These are phyloP conservation scores for Stenopsyche tienmushanensis DNA, from an alignment of 1,140 invertebrate species.

Conservation along the genomic window DNA sequence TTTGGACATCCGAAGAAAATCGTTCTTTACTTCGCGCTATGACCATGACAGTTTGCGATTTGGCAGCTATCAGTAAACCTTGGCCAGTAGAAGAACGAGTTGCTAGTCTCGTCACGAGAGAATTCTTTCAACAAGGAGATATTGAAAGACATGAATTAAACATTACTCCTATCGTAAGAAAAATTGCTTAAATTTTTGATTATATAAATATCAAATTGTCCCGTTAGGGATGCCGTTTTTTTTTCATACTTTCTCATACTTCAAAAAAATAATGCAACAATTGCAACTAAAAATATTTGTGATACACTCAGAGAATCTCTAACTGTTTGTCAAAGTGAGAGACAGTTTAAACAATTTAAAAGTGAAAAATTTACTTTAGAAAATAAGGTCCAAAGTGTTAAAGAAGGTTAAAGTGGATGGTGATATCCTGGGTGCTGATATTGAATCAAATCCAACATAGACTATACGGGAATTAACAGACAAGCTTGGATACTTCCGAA, in stretches of 20 bases:
- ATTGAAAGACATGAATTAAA: slow-evolving; percentile 84
- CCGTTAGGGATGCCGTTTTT: not conserved
- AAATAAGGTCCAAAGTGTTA: too few species aligned
- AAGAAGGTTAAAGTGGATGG: too few species aligned
- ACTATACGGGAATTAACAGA: too few species aligned
- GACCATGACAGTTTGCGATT: slow-evolving; percentile 96
- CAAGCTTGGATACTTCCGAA: too few species aligned
- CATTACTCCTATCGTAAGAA: slow-evolving; percentile 77
- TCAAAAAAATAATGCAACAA: too few species aligned
- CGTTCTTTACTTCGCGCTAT: slow-evolving; percentile 82
- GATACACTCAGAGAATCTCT: too few species aligned
- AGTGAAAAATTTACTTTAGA: too few species aligned
- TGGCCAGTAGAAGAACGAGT: slow-evolving; percentile 92
- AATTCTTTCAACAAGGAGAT: slow-evolving; percentile 96
- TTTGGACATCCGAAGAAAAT: slow-evolving; percentile 74
- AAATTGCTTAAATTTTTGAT: slow-evolving; percentile 10
- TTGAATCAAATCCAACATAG: too few species aligned
- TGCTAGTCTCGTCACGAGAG: slow-evolving; percentile 88
- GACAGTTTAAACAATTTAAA: too few species aligned
- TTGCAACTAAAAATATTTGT: too few species aligned
- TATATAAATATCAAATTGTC: not conserved
- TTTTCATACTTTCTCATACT: not conserved
- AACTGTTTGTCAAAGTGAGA: too few species aligned
- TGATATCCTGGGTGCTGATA: too few species aligned
- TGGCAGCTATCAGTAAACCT: slow-evolving; percentile 94